Evolutionary conservation across 1,140 invertebrate species (phyloP).

Genomic region (Sinella curviseta): DNA sequence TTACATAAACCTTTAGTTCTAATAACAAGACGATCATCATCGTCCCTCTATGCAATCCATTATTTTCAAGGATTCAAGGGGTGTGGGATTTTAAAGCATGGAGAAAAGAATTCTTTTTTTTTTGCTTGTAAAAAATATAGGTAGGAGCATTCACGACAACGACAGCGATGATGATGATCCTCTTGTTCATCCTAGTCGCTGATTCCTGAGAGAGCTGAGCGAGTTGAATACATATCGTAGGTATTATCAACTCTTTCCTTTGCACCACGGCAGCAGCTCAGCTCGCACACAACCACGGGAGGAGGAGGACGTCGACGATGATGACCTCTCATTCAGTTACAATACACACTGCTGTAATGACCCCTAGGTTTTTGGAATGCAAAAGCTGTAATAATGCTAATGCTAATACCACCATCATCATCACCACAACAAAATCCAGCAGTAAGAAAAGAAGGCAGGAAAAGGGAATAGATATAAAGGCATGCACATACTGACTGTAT

Average conservation of each 20-base stretch:
- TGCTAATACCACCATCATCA: too few relatives aligned
- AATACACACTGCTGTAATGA: not conserved
- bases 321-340: constrained; percentile 11
- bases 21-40: not conserved
- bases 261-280: too few relatives aligned
- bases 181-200: too few relatives aligned
- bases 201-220: too few relatives aligned
- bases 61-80: not conserved
- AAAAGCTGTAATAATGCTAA: not conserved
- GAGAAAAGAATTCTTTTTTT: constrained; percentile 16
- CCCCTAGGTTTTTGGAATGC: constrained; percentile 13
- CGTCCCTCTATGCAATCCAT: not conserved
- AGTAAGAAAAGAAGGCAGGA: not conserved
- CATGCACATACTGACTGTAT: too few relatives aligned
- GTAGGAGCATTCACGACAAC: not conserved
- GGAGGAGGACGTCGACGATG: not conserved
- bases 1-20: too few relatives aligned
- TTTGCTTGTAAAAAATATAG: not conserved
- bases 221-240: too few relatives aligned
- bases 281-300: too few relatives aligned
- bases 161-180: too few relatives aligned
- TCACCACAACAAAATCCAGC: too few relatives aligned
- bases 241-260: too few relatives aligned
- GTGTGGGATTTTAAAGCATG: constrained; percentile 1
- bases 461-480: too few relatives aligned